A percentile compares a stretch with the other conserved stretches of the same genome.
Evolutionary conservation across 2,888 invertebrate genomes (phyloP).

Genomic region (Dynastes grantii): DNA sequence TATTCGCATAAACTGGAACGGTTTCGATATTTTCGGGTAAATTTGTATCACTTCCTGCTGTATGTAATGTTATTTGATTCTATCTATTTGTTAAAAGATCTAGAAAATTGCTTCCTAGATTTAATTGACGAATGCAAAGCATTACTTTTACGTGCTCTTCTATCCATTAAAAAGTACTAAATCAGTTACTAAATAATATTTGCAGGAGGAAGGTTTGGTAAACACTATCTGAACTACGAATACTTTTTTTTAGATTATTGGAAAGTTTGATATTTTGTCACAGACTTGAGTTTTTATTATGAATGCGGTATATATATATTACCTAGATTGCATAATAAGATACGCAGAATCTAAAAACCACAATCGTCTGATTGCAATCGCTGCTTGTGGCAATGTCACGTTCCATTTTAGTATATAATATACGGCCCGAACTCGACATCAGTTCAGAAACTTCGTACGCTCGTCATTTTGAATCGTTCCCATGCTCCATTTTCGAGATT

Average conservation of each 20-base stretch:
- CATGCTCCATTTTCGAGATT: conserved; percentile 21
- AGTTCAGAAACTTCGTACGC: conserved; percentile 4
- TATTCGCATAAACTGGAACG: conserved; percentile 25
- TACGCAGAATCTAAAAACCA: background rate
- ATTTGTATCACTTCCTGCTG: conserved; percentile 2
- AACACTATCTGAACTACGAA: no score
- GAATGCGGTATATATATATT: background rate
- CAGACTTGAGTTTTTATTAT: no score
- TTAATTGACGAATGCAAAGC: no score
- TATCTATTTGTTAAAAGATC: background rate
- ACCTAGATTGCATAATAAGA: background rate
- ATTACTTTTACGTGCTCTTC: no score
- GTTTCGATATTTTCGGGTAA: conserved; percentile 32
- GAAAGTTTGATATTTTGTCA: no score
- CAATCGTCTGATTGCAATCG: conserved; percentile 18
- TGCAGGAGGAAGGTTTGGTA: no score
- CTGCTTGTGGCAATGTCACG: conserved; percentile 33
- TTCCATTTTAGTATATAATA: conserved; percentile 39
- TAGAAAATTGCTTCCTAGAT: no score
- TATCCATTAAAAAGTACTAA: no score
- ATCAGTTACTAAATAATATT: no score
- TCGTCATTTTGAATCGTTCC: conserved; percentile 24
- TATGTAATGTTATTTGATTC: background rate
- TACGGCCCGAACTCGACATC: background rate
- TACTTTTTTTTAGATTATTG: no score